These are phyloP conservation scores for Apis laboriosa DNA, from an alignment of 1,140 invertebrate species.

Conservation along the genomic window DNA sequence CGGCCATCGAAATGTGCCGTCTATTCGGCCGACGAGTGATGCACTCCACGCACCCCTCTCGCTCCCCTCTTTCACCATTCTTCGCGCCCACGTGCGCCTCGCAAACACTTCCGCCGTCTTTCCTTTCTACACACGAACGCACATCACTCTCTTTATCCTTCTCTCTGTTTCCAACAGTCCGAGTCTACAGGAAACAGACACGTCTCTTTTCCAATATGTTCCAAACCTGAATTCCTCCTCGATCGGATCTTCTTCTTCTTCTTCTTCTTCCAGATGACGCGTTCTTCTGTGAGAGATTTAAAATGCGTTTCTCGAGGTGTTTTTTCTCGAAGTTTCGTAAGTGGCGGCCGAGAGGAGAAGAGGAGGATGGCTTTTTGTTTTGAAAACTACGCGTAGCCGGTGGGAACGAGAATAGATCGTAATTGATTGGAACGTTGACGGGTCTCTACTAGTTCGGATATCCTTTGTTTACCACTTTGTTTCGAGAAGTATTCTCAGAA, in stretches of 20 bases:
- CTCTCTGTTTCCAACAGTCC: no score
- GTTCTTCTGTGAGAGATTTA: neutral
- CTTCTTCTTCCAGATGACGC: constrained; percentile 29
- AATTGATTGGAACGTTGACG: neutral
- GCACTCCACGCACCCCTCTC: constrained; percentile 53
- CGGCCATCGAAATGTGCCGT: constrained; percentile 24
- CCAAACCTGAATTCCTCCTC: constrained; percentile 25
- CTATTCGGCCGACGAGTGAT: constrained; percentile 61
- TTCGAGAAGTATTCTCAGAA: neutral
- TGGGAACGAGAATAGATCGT: neutral
- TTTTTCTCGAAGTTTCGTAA: constrained; percentile 10
- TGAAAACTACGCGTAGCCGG: no score
- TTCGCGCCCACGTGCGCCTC: neutral
- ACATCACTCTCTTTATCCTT: no score
- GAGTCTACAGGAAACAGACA: no score
- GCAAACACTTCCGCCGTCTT: constrained; percentile 17
- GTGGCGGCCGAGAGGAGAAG: neutral
- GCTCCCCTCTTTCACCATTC: constrained; percentile 25
- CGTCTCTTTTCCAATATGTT: neutral
- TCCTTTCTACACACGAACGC: neutral
- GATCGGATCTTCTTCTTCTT: constrained; percentile 37
- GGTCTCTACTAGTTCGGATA: neutral
- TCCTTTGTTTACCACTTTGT: neutral
- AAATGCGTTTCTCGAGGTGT: neutral
- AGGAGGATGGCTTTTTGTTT: constrained; percentile 1